Evolutionary conservation across 2,797 vertebrate species (phyloP).

Genomic region (Hemitrygon akajei): DNA sequence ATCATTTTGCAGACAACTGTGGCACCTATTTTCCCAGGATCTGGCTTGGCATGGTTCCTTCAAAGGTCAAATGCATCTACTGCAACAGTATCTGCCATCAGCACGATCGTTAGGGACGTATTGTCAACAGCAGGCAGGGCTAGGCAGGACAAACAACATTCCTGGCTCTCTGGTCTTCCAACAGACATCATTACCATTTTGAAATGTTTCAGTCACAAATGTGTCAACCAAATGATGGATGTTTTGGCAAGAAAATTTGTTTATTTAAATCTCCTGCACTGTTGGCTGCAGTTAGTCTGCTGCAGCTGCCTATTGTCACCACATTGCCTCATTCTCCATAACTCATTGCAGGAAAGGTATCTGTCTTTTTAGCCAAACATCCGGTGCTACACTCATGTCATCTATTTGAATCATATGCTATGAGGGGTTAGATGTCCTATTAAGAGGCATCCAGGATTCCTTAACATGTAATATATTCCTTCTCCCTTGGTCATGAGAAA

Average conservation of each 20-base stretch:
- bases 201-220: not conserved
- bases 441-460: not conserved
- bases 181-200: too few species aligned
- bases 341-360: not conserved
- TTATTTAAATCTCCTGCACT: not conserved
- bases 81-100: not conserved
- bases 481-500: too few species aligned
- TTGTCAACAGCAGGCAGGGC: not conserved
- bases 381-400: not conserved
- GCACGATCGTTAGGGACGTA: not conserved
- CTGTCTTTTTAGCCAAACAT: not conserved
- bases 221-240: not conserved
- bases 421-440: not conserved
- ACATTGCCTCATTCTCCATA: not conserved
- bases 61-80: not conserved
- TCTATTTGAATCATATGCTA: not conserved
- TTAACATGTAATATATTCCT: not conserved
- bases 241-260: not conserved
- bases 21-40: not conserved
- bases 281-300: not conserved
- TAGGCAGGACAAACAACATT: not conserved
- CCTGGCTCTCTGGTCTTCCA: not conserved
- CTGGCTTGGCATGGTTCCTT: not conserved
- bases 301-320: not conserved
- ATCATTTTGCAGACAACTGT: not conserved